phyloP scores from a whole-genome alignment of 1,140 invertebrate genomes.

The Megathymus violae region DNA sequence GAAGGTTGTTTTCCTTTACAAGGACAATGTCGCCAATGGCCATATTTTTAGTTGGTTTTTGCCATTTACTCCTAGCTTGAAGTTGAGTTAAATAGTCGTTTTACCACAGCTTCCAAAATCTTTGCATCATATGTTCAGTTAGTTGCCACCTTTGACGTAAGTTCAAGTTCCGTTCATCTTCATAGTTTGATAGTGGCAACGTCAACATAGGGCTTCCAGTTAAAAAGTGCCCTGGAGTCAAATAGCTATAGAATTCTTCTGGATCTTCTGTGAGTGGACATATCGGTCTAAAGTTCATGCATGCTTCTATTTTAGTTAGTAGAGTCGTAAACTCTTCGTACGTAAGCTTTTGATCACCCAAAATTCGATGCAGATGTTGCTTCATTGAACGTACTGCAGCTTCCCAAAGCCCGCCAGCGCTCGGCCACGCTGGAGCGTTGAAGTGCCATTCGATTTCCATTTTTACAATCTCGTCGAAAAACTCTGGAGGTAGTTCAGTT shows the following conservation, averaged over 20 bases:
- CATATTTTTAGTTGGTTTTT: constrained; percentile 31
- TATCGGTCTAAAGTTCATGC: constrained; percentile 38
- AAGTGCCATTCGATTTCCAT: constrained; percentile 17
- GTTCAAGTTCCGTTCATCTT: constrained; percentile 1
- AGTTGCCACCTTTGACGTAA: constrained; percentile 34
- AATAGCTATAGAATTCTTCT: constrained; percentile 39
- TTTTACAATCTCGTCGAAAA: background rate
- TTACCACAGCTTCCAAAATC: constrained; percentile 34
- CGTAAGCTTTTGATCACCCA: constrained; percentile 37
- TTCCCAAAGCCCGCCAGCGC: constrained; percentile 15
- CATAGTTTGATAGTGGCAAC: constrained; percentile 2
- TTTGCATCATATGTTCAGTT: constrained; percentile 31
- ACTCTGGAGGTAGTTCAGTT: constrained; percentile 6
- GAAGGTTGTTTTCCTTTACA: background rate
- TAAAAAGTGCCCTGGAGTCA: constrained; percentile 1
- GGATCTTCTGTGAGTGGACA: constrained; percentile 38
- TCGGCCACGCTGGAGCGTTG: constrained; percentile 16
- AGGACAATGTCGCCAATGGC: background rate
- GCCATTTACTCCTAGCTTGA: constrained; percentile 26
- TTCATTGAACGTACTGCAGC: constrained; percentile 17
- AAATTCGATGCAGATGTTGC: constrained; percentile 20
- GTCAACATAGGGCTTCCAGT: constrained; percentile 19
- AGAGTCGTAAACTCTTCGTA: constrained; percentile 33
- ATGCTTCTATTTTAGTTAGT: constrained; percentile 51
- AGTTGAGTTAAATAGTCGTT: constrained; percentile 22